Conservation (phyloP, 2,888 invertebrate genomes). For the Drosophila siamana region DNA sequence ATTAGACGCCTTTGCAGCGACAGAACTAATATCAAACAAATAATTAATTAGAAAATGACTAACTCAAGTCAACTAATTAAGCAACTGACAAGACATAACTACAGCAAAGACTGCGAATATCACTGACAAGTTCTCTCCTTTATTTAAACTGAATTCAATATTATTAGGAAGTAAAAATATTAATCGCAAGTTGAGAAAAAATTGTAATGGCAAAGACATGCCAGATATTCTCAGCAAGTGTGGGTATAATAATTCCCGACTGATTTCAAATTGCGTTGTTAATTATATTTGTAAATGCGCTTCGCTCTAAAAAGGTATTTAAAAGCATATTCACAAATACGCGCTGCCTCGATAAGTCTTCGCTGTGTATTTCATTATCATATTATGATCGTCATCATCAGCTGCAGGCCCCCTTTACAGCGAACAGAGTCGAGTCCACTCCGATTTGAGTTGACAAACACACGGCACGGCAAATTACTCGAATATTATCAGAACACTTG, state of each 20-base stretch:
- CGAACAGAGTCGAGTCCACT: not conserved
- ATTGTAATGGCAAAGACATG: too few species aligned
- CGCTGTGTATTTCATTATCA: constrained; percentile 18
- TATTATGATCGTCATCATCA: constrained; percentile 17
- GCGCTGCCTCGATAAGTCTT: constrained; percentile 1
- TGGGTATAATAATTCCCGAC: not conserved
- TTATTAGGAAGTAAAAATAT: too few species aligned
- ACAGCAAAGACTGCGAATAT: too few species aligned
- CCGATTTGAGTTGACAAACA: constrained; percentile 13
- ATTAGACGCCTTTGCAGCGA: too few species aligned
- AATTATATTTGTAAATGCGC: not conserved
- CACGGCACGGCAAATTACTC: constrained; percentile 28
- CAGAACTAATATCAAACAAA: too few species aligned
- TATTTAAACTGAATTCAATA: too few species aligned
- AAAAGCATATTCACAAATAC: not conserved
- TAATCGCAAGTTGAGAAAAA: too few species aligned
- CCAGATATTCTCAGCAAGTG: too few species aligned
- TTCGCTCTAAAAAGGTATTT: not conserved
- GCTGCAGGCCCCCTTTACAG: constrained; percentile 18
- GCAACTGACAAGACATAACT: too few species aligned
- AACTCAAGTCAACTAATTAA: not conserved
- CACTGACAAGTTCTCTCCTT: too few species aligned
- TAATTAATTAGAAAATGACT: too few species aligned
- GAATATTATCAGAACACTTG: constrained; percentile 66
- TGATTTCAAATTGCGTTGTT: not conserved